phyloP scores from a whole-genome alignment of 2,797 vertebrate genomes.

The Sebastiscus albofasciatus region DNA sequence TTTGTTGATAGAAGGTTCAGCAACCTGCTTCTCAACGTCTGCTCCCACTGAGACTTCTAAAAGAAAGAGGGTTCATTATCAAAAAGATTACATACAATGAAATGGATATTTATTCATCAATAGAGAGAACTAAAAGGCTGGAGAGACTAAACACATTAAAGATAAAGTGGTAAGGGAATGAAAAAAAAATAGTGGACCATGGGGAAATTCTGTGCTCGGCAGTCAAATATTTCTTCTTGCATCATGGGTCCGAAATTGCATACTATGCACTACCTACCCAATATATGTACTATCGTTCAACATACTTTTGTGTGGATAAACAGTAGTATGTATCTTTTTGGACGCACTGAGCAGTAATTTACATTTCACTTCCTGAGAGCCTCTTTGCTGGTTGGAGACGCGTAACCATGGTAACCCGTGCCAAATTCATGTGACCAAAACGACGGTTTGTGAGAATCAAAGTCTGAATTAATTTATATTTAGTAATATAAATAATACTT shows the following conservation, averaged over 20 bases:
- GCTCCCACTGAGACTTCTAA: slow-evolving; percentile 62
- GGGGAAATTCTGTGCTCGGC: neutral
- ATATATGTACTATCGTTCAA: too few relatives aligned
- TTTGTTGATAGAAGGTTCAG: slow-evolving; percentile 57
- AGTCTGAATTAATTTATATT: too few relatives aligned
- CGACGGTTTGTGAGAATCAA: too few relatives aligned
- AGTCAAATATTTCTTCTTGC: neutral
- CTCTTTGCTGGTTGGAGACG: too few relatives aligned
- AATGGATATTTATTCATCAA: neutral
- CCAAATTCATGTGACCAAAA: too few relatives aligned
- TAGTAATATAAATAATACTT: too few relatives aligned
- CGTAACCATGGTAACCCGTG: too few relatives aligned
- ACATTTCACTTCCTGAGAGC: too few relatives aligned
- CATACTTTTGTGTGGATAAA: too few relatives aligned
- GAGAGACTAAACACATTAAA: neutral
- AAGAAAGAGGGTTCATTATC: slow-evolving; percentile 20
- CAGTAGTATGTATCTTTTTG: too few relatives aligned
- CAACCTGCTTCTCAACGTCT: slow-evolving; percentile 44
- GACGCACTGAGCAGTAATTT: too few relatives aligned
- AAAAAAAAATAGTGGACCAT: neutral
- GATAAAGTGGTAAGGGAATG: neutral
- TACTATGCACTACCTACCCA: too few relatives aligned
- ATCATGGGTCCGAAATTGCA: neutral
- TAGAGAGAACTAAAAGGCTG: neutral
- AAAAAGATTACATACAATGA: neutral